Evolutionary conservation across 2,113 vertebrate genomes (phyloP).

Genomic region (Seriola rivoliana): DNA sequence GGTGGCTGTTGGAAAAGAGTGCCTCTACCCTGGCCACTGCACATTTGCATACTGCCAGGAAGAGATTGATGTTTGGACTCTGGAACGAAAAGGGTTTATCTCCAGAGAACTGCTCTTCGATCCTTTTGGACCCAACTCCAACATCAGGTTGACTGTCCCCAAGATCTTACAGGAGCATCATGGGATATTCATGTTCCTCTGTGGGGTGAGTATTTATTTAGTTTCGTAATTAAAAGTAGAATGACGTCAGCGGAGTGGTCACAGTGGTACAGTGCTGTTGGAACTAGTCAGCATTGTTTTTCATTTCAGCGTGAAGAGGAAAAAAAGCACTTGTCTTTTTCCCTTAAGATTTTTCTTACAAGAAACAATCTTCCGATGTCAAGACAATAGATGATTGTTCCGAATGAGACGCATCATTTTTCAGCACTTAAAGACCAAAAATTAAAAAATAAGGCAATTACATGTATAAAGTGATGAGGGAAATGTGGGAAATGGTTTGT

Average conservation of each 20-base stretch:
- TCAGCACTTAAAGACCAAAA: not conserved
- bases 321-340: not conserved
- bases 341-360: not conserved
- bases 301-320: not conserved
- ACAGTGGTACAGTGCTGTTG: not conserved
- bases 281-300: not conserved
- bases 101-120: constrained; percentile 93
- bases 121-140: constrained; percentile 86
- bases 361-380: not conserved
- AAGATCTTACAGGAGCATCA: constrained; percentile 94
- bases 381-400: constrained; percentile 15
- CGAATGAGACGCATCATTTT: not conserved
- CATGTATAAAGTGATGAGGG: not conserved
- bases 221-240: not conserved
- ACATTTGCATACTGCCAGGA: constrained; percentile 98
- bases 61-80: constrained; percentile 97
- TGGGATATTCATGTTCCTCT: constrained; percentile 97
- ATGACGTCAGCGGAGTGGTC: not conserved
- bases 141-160: constrained; percentile 88
- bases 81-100: constrained; percentile 96
- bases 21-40: constrained; percentile 94
- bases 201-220: constrained; percentile 86
- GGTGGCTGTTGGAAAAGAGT: constrained; percentile 93
- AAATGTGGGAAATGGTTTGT: not conserved
- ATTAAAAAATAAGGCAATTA: not conserved